phyloP scores from a whole-genome alignment of 2,797 vertebrate species.

The Atherinosoma microstoma region DNA sequence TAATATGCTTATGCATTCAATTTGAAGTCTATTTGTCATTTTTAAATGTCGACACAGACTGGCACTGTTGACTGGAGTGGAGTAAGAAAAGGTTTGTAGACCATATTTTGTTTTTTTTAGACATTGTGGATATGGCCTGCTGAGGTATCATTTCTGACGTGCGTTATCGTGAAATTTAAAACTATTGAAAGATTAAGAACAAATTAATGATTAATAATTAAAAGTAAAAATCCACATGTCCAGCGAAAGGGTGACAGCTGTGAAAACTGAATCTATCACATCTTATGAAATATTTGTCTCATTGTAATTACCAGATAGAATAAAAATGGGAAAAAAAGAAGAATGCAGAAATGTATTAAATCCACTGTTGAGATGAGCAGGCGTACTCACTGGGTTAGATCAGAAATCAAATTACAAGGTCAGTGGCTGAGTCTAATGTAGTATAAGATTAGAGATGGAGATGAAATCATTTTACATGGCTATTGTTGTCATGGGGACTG shows the following conservation, averaged over 20 bases:
- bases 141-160: constrained; percentile 8
- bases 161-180: constrained; percentile 10
- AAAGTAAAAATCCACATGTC: background rate
- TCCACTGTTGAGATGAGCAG: constrained; percentile 52
- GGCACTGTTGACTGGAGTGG: background rate
- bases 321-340: constrained; percentile 1
- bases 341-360: constrained; percentile 37
- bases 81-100: background rate
- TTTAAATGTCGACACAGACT: constrained; percentile 31
- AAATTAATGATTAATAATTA: constrained; percentile 7
- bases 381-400: constrained; percentile 53
- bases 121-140: constrained; percentile 5
- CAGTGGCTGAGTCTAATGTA: constrained; percentile 62
- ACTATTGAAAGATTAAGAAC: background rate
- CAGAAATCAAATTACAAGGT: constrained; percentile 72
- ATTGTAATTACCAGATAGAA: constrained; percentile 34
- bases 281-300: constrained; percentile 31
- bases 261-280: constrained; percentile 29
- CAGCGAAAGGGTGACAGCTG: background rate
- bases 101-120: background rate
- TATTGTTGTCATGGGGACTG: constrained; percentile 66
- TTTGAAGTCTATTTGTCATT: constrained; percentile 38
- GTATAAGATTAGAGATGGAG: constrained; percentile 62
- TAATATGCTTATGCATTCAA: no score
- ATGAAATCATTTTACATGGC: constrained; percentile 58